Evolutionary conservation across 2,113 vertebrate species (phyloP).

Genomic region (Ptychochromis oligacanthus): DNA sequence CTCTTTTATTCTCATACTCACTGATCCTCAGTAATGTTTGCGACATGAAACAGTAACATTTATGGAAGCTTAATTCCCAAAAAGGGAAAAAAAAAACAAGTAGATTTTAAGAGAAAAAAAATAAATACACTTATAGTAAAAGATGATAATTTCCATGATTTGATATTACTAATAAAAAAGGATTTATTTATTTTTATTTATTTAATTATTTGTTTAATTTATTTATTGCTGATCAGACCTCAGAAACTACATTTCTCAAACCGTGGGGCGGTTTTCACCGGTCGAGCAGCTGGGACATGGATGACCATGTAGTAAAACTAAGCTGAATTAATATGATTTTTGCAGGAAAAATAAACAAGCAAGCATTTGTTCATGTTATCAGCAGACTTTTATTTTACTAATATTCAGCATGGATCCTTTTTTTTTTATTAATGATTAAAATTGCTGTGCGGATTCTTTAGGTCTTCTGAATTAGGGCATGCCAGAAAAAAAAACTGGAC

Average conservation of each 20-base stretch:
- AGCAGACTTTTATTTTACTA: not conserved
- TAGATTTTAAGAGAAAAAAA: too few relatives aligned
- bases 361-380: not conserved
- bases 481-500: not conserved
- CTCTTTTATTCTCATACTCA: not conserved
- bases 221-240: not conserved
- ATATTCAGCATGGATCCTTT: not conserved
- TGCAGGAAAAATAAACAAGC: not conserved
- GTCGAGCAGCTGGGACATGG: not conserved
- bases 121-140: too few relatives aligned
- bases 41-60: not conserved
- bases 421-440: not conserved
- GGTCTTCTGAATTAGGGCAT: too few relatives aligned
- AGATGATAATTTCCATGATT: too few relatives aligned
- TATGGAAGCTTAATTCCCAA: not conserved
- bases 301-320: not conserved
- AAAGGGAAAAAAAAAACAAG: too few relatives aligned
- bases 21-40: not conserved
- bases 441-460: not conserved
- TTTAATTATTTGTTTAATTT: too few relatives aligned
- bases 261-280: rapidly evolving
- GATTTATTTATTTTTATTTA: not conserved
- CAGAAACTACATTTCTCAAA: not conserved
- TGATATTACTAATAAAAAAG: too few relatives aligned
- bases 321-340: not conserved